phyloP scores from a whole-genome alignment of 2,888 invertebrate species.

The Lamellibrachia columna region DNA sequence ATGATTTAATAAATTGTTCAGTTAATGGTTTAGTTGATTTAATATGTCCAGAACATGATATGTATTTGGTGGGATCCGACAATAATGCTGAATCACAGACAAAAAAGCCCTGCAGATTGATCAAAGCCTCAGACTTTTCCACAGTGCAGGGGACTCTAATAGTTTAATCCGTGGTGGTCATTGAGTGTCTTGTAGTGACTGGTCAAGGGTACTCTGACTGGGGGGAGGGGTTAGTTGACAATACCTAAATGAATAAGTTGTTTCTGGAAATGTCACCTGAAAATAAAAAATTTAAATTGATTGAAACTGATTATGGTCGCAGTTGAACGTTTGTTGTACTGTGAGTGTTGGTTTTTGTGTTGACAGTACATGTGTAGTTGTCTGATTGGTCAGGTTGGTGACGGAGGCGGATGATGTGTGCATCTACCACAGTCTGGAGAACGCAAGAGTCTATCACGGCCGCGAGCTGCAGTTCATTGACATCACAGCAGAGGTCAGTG shows the following conservation, averaged over 20 bases:
- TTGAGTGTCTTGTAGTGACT: too few species aligned
- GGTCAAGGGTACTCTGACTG: too few species aligned
- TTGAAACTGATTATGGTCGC: too few species aligned
- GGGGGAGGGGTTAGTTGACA: too few species aligned
- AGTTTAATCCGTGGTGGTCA: too few species aligned
- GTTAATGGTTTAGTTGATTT: background rate
- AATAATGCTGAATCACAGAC: background rate
- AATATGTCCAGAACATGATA: background rate
- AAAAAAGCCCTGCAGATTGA: background rate
- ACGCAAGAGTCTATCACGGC: constrained; percentile 85
- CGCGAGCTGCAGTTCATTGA: constrained; percentile 81
- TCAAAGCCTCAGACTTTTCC: background rate
- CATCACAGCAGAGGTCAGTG: constrained; percentile 71
- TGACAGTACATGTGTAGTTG: background rate
- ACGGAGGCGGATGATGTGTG: constrained; percentile 71
- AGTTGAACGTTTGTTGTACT: too few species aligned
- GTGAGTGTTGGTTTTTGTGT: background rate
- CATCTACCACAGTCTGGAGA: constrained; percentile 85
- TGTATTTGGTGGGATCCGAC: background rate
- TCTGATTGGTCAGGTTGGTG: constrained; percentile 49
- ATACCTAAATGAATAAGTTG: too few species aligned
- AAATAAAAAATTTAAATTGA: too few species aligned
- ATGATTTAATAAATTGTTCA: background rate
- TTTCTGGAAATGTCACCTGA: too few species aligned
- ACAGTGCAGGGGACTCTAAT: background rate